Base-by-base conservation (phyloP, 2,113 vertebrate genomes). In the Chlorodrepanis virens region DNA sequence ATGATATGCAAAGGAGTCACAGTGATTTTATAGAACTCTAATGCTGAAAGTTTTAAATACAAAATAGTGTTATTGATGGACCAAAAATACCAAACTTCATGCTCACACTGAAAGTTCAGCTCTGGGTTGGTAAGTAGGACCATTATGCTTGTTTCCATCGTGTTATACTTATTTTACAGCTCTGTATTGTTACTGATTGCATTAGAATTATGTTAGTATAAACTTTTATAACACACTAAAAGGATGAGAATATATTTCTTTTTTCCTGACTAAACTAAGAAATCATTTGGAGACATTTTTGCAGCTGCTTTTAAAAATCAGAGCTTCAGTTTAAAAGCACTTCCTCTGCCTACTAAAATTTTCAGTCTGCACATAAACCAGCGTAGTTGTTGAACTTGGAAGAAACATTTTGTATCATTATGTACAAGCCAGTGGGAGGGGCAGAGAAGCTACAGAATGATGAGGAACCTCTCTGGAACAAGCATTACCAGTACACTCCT, bases 221-320 rank as follows among this genome's bases (percentile, higher is more conserved):
- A 92, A 86, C 27, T 90, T 91, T 63, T 33, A 72, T 56, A 91
- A 74, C 3, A 1, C 27, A 82, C 78, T 90, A 87, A 89, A 89
- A 77, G 33, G 39, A 80, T 47, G 33, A 90, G 27, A 79, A 76
- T 50, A 29, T 68, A 80, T 89, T 88, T 78, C 28, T 74, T 91
- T 87, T 64, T 84, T 68, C 27, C 50, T 85, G 22, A 24, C 23
- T 83, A 77, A 95, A 90, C 80, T 57, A 85, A 80, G 35, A 69
- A 74, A 91, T 47, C 70, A 59, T 5, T 31, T 19, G 33, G 29
- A 89, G 25, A 57, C 35, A 29, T 37, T 93, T 94, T 80, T 87
- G 79, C 50, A 90, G 67, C 60, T 79, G 54, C 80, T 87, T 95
- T 57, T 69, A 91, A 87, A 91, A 89, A 87, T 50, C 70, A 93